Conservation (phyloP, 2,113 vertebrate species). For the Odocoileus hemionus region DNA sequence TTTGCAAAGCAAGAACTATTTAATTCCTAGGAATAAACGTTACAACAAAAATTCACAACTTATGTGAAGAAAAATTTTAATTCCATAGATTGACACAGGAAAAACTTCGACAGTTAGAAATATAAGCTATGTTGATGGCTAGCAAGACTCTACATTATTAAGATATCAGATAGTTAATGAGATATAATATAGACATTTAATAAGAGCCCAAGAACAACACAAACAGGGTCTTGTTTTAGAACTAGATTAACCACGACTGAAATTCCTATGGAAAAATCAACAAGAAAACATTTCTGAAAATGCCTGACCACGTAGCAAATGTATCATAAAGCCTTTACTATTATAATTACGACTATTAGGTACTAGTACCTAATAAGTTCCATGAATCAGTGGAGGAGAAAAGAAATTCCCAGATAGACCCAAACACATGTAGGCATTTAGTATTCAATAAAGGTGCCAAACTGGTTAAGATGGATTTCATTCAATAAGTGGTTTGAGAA, state of each 20-base stretch:
- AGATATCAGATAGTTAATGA: background rate
- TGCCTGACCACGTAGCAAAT: background rate
- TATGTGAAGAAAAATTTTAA: background rate
- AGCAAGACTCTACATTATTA: background rate
- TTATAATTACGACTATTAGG: background rate
- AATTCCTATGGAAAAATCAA: background rate
- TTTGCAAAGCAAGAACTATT: background rate
- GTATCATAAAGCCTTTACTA: background rate
- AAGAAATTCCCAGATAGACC: background rate
- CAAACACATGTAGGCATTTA: background rate
- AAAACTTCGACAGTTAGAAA: background rate
- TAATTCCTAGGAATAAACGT: background rate
- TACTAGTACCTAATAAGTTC: background rate
- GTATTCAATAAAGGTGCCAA: background rate
- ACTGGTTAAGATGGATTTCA: background rate
- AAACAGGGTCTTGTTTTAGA: background rate
- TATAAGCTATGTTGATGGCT: background rate
- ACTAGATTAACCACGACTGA: background rate
- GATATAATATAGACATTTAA: background rate
- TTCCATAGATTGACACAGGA: background rate
- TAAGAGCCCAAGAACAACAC: background rate
- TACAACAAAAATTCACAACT: background rate
- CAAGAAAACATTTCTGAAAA: slow-evolving; percentile 13
- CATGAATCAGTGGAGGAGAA: background rate
- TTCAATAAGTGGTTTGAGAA: background rate